Conservation (phyloP, 2,113 vertebrate genomes). For the Hyperopisus bebe region DNA sequence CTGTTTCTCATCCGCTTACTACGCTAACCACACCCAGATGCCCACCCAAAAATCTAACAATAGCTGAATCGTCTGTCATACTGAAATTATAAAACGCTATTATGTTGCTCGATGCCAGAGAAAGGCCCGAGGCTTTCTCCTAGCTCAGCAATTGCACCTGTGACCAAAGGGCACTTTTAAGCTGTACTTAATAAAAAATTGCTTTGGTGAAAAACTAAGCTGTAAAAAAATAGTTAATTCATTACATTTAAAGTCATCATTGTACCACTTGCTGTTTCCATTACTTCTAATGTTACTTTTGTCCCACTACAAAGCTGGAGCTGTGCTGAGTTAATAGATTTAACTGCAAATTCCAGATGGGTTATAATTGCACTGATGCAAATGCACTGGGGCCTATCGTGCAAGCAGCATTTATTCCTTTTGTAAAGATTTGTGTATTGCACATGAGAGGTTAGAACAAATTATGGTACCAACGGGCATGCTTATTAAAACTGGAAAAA, state of each 20-base stretch:
- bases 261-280: background rate
- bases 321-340: background rate
- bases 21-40: conserved; percentile 1
- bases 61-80: background rate
- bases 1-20: background rate
- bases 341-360: background rate
- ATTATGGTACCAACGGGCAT: background rate
- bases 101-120: background rate
- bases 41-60: background rate
- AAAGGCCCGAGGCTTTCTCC: background rate
- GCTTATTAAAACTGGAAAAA: background rate
- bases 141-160: background rate
- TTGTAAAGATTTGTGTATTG: background rate
- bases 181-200: background rate
- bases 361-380: background rate
- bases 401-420: background rate
- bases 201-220: background rate
- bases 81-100: background rate
- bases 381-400: background rate
- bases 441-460: background rate
- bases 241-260: background rate
- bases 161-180: background rate
- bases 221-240: background rate
- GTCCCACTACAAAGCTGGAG: background rate
- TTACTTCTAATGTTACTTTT: background rate